Evolutionary conservation across 2,797 vertebrate genomes (phyloP).

Genomic region (Otolemur crassicaudatus): DNA sequence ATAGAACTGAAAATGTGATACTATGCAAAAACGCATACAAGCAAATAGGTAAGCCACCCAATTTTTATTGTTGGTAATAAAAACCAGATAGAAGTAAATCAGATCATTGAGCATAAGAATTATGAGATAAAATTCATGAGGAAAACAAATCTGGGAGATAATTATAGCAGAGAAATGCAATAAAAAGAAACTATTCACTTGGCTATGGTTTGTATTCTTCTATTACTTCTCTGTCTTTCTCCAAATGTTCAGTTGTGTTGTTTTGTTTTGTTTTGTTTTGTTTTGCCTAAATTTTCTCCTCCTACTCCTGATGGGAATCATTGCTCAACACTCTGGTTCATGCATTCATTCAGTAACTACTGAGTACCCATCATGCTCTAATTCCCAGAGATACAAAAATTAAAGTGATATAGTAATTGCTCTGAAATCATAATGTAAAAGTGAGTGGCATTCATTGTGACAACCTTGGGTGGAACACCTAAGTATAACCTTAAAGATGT

Average conservation of each 20-base stretch:
- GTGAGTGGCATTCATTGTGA: neutral
- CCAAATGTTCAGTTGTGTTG: neutral
- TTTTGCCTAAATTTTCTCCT: neutral
- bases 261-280: neutral
- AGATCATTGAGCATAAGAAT: conserved; percentile 37
- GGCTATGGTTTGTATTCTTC: neutral
- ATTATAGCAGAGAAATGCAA: conserved; percentile 15
- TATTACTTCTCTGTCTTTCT: neutral
- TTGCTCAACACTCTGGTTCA: neutral
- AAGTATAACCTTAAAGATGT: neutral
- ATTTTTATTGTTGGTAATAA: conserved; percentile 62
- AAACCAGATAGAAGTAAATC: conserved; percentile 38
- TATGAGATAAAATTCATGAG: conserved; percentile 44
- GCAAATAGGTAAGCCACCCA: conserved; percentile 33
- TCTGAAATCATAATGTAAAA: conserved; percentile 8
- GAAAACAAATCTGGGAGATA: neutral
- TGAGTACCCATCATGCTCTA: neutral
- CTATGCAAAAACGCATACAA: neutral
- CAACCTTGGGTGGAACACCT: neutral
- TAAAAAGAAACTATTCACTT: neutral
- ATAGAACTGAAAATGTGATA: conserved; percentile 17
- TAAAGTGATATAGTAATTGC: neutral
- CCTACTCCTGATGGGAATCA: neutral
- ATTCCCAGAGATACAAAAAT: neutral
- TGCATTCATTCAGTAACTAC: neutral